Evolutionary conservation across 2,888 invertebrate genomes (phyloP).

Genomic region (Hylaea fasciaria): DNA sequence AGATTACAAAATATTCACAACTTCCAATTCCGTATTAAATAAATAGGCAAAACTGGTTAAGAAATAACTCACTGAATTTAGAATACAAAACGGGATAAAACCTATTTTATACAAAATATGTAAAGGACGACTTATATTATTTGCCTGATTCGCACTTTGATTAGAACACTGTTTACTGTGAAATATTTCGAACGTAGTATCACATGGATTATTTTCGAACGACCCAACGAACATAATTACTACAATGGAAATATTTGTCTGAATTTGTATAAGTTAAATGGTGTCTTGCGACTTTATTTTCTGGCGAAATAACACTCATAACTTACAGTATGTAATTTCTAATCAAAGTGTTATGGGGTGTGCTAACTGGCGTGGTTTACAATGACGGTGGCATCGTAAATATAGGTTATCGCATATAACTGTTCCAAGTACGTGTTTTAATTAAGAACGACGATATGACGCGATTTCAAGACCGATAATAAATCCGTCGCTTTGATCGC

Average conservation of each 20-base stretch:
- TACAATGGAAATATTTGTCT: no score
- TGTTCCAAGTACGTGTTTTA: neutral
- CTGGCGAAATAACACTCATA: neutral
- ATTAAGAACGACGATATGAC: no score
- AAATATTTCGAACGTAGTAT: no score
- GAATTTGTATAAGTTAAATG: neutral
- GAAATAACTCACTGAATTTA: slow-evolving; percentile 36
- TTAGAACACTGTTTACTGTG: neutral
- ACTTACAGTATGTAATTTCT: slow-evolving; percentile 10
- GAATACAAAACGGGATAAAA: slow-evolving; percentile 50
- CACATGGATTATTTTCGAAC: no score
- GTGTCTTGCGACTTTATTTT: slow-evolving; percentile 1
- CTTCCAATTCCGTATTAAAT: slow-evolving; percentile 34
- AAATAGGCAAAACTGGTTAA: slow-evolving; percentile 29
- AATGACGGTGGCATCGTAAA: neutral
- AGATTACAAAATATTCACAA: slow-evolving; percentile 31
- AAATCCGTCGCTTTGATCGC: no score
- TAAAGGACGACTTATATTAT: slow-evolving; percentile 54
- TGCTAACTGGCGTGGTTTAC: neutral
- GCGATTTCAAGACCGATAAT: no score
- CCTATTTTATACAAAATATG: slow-evolving; percentile 46
- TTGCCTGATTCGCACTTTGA: slow-evolving; percentile 31
- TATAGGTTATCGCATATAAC: neutral
- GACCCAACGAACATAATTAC: no score
- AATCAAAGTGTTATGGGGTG: slow-evolving; percentile 13